Conservation (phyloP, 2,113 vertebrate genomes). For the Phyllostomus discolor region DNA sequence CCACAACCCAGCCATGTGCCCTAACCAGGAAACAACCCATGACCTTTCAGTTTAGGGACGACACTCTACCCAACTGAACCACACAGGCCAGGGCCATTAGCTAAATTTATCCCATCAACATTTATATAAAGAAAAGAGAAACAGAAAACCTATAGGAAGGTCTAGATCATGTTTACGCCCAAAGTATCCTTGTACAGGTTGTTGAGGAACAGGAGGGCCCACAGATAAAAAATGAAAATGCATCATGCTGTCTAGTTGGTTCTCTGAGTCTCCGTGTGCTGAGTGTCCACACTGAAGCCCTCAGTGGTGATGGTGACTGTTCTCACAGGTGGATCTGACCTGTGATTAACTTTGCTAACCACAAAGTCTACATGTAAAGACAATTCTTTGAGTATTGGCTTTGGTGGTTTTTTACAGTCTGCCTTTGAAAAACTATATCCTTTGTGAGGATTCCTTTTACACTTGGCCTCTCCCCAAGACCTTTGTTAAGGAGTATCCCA, state of each 20-base stretch:
- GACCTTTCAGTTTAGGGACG: too few species aligned
- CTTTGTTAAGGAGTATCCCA: neutral
- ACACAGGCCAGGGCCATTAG: neutral
- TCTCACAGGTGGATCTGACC: neutral
- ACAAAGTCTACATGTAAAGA: neutral
- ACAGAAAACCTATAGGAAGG: neutral
- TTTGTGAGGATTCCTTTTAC: slow-evolving; percentile 2
- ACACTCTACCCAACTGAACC: too few species aligned
- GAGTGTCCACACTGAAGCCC: neutral
- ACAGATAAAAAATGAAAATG: slow-evolving; percentile 14
- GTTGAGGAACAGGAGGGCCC: neutral
- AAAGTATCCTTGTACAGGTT: neutral
- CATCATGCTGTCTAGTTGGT: neutral
- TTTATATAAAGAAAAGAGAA: neutral
- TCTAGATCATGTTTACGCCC: neutral
- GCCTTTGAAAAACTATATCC: neutral
- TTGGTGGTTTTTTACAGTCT: neutral
- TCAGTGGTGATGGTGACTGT: neutral
- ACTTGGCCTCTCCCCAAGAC: neutral
- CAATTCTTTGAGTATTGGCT: neutral
- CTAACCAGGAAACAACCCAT: too few species aligned
- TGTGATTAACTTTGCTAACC: neutral
- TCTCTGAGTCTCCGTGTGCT: neutral
- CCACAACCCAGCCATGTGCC: too few species aligned
- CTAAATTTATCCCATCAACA: neutral